phyloP scores from a whole-genome alignment of 2,888 invertebrate species.

The Ectropis crepuscularia region DNA sequence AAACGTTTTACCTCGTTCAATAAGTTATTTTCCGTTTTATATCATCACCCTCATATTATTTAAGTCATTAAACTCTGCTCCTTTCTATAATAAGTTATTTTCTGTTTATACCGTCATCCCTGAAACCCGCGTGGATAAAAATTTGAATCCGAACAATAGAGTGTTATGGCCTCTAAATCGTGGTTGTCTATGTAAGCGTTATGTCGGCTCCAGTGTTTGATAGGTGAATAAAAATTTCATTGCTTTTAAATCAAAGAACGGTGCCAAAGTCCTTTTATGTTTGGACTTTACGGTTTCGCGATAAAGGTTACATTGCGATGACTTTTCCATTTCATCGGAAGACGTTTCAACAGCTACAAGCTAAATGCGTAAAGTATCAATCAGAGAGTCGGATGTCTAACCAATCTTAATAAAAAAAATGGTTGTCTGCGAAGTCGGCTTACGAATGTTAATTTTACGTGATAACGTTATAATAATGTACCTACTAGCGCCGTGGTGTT shows the following conservation, averaged over 20 bases:
- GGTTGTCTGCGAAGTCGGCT: no score
- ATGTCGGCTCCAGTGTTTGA: constrained; percentile 43
- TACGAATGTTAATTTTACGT: no score
- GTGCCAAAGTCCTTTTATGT: constrained; percentile 28
- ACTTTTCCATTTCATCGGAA: constrained; percentile 1
- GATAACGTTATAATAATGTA: no score
- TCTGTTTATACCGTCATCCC: constrained; percentile 8
- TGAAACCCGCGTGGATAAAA: constrained; percentile 10
- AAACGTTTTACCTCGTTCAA: no score
- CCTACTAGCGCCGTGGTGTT: no score
- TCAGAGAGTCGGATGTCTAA: no score
- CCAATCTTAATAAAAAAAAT: no score
- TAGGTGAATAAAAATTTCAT: constrained; percentile 53
- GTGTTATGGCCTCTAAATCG: constrained; percentile 27
- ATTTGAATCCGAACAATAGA: constrained; percentile 27
- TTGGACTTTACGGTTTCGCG: constrained; percentile 30
- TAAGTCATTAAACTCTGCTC: no score
- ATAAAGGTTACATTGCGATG: constrained; percentile 38
- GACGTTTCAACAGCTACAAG: background rate
- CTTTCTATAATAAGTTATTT: background rate
- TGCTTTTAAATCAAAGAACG: constrained; percentile 46
- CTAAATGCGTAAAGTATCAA: no score
- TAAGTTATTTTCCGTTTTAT: no score
- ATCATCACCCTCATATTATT: background rate
- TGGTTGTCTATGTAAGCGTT: constrained; percentile 37